These are phyloP conservation scores for Platorchestia sp. DNA, from an alignment of 1,140 invertebrate species.

Conservation along the genomic window DNA sequence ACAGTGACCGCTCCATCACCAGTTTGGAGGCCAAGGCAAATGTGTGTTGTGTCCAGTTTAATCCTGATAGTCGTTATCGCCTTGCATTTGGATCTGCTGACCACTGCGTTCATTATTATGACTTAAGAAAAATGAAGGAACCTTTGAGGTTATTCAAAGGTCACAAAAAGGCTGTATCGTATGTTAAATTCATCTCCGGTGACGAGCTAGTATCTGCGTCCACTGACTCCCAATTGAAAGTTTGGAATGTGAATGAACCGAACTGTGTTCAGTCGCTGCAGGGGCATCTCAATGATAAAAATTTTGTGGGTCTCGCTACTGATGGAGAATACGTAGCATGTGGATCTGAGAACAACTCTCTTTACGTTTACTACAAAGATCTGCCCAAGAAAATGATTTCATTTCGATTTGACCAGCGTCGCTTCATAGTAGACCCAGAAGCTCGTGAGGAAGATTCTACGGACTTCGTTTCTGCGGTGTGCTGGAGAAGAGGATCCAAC, in stretches of 20 bases:
- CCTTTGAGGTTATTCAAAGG: slow-evolving; percentile 90
- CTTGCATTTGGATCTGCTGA: slow-evolving; percentile 96
- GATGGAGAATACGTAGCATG: slow-evolving; percentile 95
- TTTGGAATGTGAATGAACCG: slow-evolving; percentile 90
- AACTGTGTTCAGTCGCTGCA: slow-evolving; percentile 89
- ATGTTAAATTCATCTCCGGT: slow-evolving; percentile 93
- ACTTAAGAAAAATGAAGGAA: slow-evolving; percentile 87
- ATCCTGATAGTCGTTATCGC: slow-evolving; percentile 87
- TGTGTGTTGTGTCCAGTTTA: slow-evolving; percentile 97
- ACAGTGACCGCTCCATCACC: slow-evolving; percentile 88
- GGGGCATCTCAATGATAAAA: slow-evolving; percentile 97
- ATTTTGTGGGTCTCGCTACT: slow-evolving; percentile 96
- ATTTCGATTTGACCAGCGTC: slow-evolving; percentile 89
- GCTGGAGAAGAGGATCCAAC: slow-evolving; percentile 89
- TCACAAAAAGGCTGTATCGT: slow-evolving; percentile 95
- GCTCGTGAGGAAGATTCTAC: slow-evolving; percentile 84
- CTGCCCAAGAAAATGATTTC: slow-evolving; percentile 88
- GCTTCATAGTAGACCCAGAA: slow-evolving; percentile 85
- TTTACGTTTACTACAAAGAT: slow-evolving; percentile 95
- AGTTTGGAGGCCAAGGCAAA: slow-evolving; percentile 92
- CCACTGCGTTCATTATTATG: slow-evolving; percentile 97
- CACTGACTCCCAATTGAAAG: slow-evolving; percentile 93
- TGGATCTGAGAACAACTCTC: slow-evolving; percentile 95
- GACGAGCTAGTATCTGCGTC: slow-evolving; percentile 94
- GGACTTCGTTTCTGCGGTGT: slow-evolving; percentile 96